Conservation (phyloP, 2,113 vertebrate genomes). For the Platichthys stellatus region DNA sequence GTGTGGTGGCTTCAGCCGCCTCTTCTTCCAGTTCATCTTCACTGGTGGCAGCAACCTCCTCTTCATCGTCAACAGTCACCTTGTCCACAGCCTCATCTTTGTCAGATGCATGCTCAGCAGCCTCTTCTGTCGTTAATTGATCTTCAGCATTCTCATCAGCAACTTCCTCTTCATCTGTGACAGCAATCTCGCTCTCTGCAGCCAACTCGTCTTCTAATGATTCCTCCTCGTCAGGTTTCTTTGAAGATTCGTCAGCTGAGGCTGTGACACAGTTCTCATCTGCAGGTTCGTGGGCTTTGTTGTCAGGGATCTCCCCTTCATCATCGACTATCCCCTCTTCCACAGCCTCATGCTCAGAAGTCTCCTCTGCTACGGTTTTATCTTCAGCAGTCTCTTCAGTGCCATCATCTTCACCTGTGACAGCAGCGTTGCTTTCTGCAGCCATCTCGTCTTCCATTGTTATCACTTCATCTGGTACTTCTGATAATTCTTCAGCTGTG, state of each 20-base stretch:
- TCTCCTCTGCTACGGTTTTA: neutral
- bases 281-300: slow-evolving; percentile 7
- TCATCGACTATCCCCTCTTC: neutral
- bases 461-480: too few species aligned
- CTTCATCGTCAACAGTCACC: neutral
- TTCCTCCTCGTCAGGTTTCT: neutral
- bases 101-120: neutral
- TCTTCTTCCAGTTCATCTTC: neutral
- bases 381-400: too few species aligned
- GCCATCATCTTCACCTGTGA: too few species aligned
- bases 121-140: slow-evolving; percentile 13
- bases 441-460: too few species aligned
- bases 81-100: slow-evolving; percentile 2
- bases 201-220: neutral
- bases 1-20: neutral
- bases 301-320: slow-evolving; percentile 20
- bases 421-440: too few species aligned
- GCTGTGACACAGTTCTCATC: slow-evolving; percentile 16
- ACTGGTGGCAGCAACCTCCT: slow-evolving; percentile 22
- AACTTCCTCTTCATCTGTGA: slow-evolving; percentile 33
- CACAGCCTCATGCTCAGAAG: neutral
- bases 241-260: slow-evolving; percentile 25
- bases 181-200: slow-evolving; percentile 10
- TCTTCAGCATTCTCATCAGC: slow-evolving; percentile 29
- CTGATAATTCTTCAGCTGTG: too few species aligned